These are phyloP conservation scores for Microvelia longipes DNA, from an alignment of 1,140 invertebrate species.

Conservation along the genomic window DNA sequence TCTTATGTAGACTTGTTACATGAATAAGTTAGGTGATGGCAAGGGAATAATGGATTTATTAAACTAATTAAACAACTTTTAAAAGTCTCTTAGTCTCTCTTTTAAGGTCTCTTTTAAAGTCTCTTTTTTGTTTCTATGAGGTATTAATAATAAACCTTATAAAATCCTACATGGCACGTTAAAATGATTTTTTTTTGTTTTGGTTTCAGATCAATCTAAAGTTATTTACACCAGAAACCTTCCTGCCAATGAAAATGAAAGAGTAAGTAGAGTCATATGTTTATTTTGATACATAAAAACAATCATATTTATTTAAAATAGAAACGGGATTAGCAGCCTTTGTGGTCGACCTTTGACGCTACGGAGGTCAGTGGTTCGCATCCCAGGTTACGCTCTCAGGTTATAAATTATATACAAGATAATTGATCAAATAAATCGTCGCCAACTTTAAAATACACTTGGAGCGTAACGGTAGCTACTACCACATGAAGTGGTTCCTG, in stretches of 20 bases:
- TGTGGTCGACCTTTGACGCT: no score
- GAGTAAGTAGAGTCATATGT: background rate
- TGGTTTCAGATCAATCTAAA: background rate
- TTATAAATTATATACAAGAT: no score
- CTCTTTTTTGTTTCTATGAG: background rate
- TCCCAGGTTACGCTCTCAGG: no score
- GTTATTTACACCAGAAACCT: background rate
- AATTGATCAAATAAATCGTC: no score
- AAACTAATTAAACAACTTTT: no score
- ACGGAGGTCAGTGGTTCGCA: no score
- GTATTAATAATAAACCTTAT: background rate
- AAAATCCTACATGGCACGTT: background rate
- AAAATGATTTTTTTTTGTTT: background rate
- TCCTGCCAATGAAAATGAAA: background rate
- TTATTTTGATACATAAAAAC: background rate
- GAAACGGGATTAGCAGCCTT: no score
- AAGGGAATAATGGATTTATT: no score
- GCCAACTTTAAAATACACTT: no score
- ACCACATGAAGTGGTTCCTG: no score
- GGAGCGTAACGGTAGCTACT: no score
- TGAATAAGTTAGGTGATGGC: background rate
- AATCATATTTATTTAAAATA: background rate
- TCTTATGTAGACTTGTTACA: background rate
- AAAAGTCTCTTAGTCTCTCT: background rate
- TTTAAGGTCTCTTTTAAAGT: background rate